Evolutionary conservation across 2,113 vertebrate genomes (phyloP), one percentile per base, ranked within the genome.

Genomic region (Scomber scombrus): DNA sequence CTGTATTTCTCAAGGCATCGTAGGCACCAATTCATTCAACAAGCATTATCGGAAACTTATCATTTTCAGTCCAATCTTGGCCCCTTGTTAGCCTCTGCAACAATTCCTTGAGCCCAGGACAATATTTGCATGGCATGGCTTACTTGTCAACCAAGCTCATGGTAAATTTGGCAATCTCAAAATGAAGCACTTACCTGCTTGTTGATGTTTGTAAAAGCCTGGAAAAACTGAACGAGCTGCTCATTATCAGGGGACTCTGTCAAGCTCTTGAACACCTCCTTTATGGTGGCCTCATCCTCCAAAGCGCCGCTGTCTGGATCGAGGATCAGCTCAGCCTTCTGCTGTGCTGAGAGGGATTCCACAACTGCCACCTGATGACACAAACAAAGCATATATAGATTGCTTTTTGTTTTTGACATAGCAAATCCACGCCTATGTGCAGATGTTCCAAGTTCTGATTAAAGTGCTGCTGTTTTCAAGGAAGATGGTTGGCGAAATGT

Each of bases 291-390:
- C 50, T 60, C 67, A 45, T 84, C 51, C 4, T 78, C 78, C 60
- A 84, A 43, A 68, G 73, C 80, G 0, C 14, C 43, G 0, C 65
- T 81, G 9, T 61, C 21, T n/a, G 58, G 50, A 67, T 89, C 87
- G 26, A 85, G 63, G 11, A 89, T 4, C 49, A 90, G 21, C 14
- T 88, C 75, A 47, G 73, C 84, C 46, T 84, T 80, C 63, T 89
- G 87, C 0, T 55, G 21, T 56, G 86, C 58, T 72, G 86, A 71
- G 16, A 90, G 75, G 10, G 16, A 3, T 6, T 58, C 49, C 62
- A 89, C 18, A 52, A 77, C 26, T 14, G n/a, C 71, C 67, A 43
- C 26, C 86, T 88, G 80, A 26, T 18, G 49, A 67, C 6, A 23
- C 23, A 60, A 56, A 21, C 7, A 69, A 6, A 51, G n/a, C 34